Evolutionary conservation across 2,888 invertebrate species (phyloP), one percentile per base, ranked within the genome.

Genomic region (Tolmerus cingulatus): DNA sequence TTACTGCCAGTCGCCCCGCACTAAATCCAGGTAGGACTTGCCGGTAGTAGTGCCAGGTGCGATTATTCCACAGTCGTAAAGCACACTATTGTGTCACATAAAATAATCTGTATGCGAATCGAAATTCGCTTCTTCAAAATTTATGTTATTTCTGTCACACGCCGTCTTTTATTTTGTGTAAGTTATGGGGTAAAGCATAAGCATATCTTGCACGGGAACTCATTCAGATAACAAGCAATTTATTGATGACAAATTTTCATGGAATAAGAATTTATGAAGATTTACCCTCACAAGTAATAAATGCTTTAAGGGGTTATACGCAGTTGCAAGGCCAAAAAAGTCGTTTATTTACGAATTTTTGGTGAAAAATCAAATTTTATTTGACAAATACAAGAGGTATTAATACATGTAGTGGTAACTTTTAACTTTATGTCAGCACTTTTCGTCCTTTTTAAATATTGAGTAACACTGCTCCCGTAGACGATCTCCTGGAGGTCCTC

Each of bases 31-130:
- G 5, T 8, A 19, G 19, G 14, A 19, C 19, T 78, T 78, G n/a
- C n/a, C 4, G 43, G 43, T 19, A 78, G 37, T 43, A 46, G 78
- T 78, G 78, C 78, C 78, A 78, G 78, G 78, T 78, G 78, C 78
- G 23, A 78, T 78, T 40, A 7, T 43, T 78, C 14, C 40, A 23
- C 43, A 43, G n/a, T 43, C 78, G 46, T 78, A 78, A 78, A 78
- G 19, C 43, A 78, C 40, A 66, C 66, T 66, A n/a, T 78, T 40
- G 8, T 78, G 78, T 43, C 78, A 78, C 37, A 78, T 78, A 78
- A 40, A 78, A 8, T 43, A 23, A 78, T 78, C 46, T 43, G 78
- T 40, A 40, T 78, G 23, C 43, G 37, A 40, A 23, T 78, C 43
- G 78, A 40, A 37, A 23, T 1, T 5, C 43, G 43, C 43, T 43